Percentiles rank a stretch among this genome's conserved stretches.
phyloP scores from a whole-genome alignment of 1,140 invertebrate species.

The Macrocentrus cingulum region DNA sequence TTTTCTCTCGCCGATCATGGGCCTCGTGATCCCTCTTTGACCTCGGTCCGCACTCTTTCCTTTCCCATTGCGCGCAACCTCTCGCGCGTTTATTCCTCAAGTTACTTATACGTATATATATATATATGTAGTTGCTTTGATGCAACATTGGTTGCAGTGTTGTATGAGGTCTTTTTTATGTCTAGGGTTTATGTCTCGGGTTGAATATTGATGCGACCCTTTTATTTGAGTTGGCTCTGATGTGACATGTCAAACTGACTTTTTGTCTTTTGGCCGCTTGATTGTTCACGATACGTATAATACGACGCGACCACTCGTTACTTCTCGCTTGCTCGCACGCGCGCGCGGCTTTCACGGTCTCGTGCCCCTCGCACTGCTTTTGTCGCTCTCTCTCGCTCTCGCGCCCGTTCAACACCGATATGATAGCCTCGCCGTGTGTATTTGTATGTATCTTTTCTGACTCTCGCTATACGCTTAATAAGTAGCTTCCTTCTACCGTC shows the following conservation, averaged over 20 bases:
- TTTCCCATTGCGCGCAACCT: no score
- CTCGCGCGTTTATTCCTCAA: no score
- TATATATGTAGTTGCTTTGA: no score
- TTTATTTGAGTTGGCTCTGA: no score
- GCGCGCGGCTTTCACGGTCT: conserved; percentile 6
- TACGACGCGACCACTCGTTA: not conserved
- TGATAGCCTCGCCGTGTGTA: not conserved
- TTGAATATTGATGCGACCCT: no score
- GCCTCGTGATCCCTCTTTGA: no score
- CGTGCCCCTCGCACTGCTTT: not conserved
- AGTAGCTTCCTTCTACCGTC: conserved; percentile 15
- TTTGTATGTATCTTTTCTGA: not conserved
- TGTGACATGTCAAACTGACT: no score
- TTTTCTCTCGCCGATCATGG: not conserved
- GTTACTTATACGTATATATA: no score
- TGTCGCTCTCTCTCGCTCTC: not conserved
- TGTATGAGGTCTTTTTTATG: no score
- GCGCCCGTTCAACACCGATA: not conserved
- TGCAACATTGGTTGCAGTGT: no score
- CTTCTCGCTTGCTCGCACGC: not conserved
- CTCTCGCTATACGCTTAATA: conserved; percentile 8
- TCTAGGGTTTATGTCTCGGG: no score
- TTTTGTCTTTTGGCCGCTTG: not conserved
- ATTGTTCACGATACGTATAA: no score
- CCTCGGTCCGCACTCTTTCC: not conserved